Evolutionary conservation across 2,113 vertebrate species (phyloP).

Genomic region (Theristicus caerulescens): DNA sequence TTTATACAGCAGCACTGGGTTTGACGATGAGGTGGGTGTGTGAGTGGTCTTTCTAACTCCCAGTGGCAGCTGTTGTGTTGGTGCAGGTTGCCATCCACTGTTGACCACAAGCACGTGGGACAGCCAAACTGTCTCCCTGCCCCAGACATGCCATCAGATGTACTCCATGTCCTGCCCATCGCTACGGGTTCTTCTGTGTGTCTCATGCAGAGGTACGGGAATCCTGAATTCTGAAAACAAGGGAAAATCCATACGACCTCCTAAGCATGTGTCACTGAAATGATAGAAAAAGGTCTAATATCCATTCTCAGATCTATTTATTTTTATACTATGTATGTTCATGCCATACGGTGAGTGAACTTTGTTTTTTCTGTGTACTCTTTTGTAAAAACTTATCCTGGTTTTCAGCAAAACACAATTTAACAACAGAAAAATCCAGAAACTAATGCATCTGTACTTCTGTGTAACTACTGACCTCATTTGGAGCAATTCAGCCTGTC

Average conservation of each 20-base stretch:
- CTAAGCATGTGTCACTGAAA: not conserved
- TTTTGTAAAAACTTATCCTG: not conserved
- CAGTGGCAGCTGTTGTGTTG: accelerated
- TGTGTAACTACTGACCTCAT: not conserved
- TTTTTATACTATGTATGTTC: not conserved
- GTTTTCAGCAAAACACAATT: not conserved
- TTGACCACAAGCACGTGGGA: not conserved
- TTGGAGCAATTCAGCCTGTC: not conserved
- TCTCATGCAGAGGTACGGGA: accelerated
- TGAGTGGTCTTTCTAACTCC: not conserved
- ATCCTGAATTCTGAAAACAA: not conserved
- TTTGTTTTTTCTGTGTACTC: not conserved
- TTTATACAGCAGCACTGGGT: accelerated
- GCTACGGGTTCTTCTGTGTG: not conserved
- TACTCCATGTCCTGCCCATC: too few relatives aligned
- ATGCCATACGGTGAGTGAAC: not conserved
- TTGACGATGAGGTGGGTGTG: not conserved
- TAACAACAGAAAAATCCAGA: not conserved
- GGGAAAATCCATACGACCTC: not conserved
- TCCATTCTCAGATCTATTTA: not conserved
- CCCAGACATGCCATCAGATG: not conserved
- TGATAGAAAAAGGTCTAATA: not conserved
- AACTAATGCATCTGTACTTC: not conserved
- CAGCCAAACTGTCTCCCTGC: too few relatives aligned
- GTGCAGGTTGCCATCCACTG: not conserved